phyloP scores from a whole-genome alignment of 2,797 vertebrate genomes.

The Pyrocephalus nanus region DNA sequence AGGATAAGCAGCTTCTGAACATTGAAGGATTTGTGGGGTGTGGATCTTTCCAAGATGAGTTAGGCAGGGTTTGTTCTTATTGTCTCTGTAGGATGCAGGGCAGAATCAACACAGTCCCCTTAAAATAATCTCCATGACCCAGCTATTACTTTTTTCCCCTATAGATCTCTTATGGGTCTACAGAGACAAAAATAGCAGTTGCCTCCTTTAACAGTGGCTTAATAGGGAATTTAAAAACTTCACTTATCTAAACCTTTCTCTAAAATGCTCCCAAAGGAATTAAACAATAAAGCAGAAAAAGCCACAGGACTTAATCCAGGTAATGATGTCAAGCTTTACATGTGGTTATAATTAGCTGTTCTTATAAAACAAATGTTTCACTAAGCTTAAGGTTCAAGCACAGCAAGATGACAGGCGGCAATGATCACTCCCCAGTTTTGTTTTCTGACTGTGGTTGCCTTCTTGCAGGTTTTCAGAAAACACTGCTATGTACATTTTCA shows the following conservation, averaged over 20 bases:
- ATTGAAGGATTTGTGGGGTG: too few relatives aligned
- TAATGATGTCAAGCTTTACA: background rate
- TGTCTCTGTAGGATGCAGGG: background rate
- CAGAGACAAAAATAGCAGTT: background rate
- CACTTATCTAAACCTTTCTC: background rate
- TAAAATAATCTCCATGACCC: background rate
- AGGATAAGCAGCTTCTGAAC: too few relatives aligned
- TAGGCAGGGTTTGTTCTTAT: too few relatives aligned
- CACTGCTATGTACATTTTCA: background rate
- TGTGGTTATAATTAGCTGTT: background rate
- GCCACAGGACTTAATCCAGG: background rate
- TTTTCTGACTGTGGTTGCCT: background rate
- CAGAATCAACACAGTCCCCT: background rate
- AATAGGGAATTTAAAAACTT: background rate
- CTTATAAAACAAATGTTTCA: background rate
- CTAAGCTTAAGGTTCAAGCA: background rate
- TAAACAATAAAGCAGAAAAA: background rate
- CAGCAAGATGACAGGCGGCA: background rate
- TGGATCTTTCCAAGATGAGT: too few relatives aligned
- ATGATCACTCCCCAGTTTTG: background rate
- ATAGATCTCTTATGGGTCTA: background rate
- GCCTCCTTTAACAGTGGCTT: background rate
- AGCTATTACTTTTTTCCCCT: too few relatives aligned
- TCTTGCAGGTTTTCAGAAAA: background rate
- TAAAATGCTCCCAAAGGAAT: background rate